These are phyloP conservation scores for Wasmannia auropunctata DNA, from an alignment of 1,140 invertebrate species.

Conservation along the genomic window DNA sequence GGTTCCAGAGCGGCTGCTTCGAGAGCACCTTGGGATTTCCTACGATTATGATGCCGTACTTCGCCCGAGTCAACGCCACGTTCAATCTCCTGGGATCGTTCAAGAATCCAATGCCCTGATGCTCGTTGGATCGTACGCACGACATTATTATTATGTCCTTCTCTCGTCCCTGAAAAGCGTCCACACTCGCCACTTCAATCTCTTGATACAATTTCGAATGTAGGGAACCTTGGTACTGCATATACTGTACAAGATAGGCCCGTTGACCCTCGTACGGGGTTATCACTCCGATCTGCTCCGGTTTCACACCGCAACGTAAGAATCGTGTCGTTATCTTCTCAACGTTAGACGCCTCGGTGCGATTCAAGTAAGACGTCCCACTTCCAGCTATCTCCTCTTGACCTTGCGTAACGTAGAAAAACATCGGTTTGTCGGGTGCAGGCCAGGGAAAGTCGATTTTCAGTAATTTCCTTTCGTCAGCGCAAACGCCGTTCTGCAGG, in stretches of 20 bases:
- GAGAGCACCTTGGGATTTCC: conserved; percentile 99
- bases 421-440: conserved; percentile 98
- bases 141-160: conserved; percentile 99
- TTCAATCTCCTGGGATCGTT: conserved; percentile 99
- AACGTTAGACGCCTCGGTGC: conserved; percentile 99
- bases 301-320: conserved; percentile 96
- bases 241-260: conserved; percentile 99
- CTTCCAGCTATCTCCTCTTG: conserved; percentile 99
- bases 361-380: conserved; percentile 99
- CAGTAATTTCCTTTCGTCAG: conserved; percentile 95
- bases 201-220: conserved; percentile 99
- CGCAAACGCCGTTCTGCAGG: conserved; percentile 98
- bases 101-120: conserved; percentile 97
- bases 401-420: conserved; percentile 99
- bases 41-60: conserved; percentile 99
- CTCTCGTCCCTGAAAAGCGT: conserved; percentile 98
- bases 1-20: conserved; percentile 99
- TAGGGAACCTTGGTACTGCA: conserved; percentile 99
- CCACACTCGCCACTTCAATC: conserved; percentile 99
- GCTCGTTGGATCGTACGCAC: conserved; percentile 96
- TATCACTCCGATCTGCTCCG: conserved; percentile 99
- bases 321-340: conserved; percentile 98
- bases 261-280: conserved; percentile 99
- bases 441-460: conserved; percentile 99
- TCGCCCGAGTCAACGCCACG: conserved; percentile 98